Percentiles rank a stretch among this genome's conserved stretches.
Conservation (phyloP, 1,140 invertebrate genomes). For the Diabrotica undecimpunctata region DNA sequence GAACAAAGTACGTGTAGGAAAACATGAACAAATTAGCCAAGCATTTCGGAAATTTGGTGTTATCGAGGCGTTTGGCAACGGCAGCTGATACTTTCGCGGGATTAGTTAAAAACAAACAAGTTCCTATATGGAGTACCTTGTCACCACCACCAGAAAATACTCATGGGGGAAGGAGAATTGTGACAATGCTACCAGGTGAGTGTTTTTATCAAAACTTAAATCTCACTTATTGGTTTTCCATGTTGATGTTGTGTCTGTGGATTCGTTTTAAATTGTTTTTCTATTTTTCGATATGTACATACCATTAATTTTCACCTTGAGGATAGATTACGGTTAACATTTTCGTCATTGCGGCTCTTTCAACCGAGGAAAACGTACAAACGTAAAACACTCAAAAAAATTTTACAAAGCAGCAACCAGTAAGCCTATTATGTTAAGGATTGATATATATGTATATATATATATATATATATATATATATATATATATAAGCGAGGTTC, state of each 20-base stretch:
- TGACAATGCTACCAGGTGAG: conserved; percentile 58
- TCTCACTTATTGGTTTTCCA: background rate
- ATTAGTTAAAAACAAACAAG: background rate
- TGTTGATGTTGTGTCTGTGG: background rate
- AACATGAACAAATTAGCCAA: too few species aligned
- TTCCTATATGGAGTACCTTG: background rate
- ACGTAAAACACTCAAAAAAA: background rate
- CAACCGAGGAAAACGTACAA: background rate
- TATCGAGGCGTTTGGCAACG: background rate
- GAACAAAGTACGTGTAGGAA: too few species aligned
- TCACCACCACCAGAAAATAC: background rate
- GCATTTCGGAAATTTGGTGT: too few species aligned
- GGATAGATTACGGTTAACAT: background rate
- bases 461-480: too few species aligned
- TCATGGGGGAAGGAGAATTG: conserved; percentile 59
- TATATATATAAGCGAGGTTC: too few species aligned
- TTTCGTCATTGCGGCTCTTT: conserved; percentile 5
- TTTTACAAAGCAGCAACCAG: background rate
- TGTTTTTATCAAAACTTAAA: background rate
- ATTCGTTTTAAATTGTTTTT: background rate
- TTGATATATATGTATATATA: too few species aligned
- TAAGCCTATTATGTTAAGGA: too few species aligned
- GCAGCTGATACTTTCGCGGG: conserved; percentile 4
- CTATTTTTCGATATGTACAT: too few species aligned
- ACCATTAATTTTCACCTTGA: background rate